Evolutionary conservation across 1,140 invertebrate species (phyloP), one percentile per base, ranked within the genome.

Genomic region (Planococcus citri): DNA sequence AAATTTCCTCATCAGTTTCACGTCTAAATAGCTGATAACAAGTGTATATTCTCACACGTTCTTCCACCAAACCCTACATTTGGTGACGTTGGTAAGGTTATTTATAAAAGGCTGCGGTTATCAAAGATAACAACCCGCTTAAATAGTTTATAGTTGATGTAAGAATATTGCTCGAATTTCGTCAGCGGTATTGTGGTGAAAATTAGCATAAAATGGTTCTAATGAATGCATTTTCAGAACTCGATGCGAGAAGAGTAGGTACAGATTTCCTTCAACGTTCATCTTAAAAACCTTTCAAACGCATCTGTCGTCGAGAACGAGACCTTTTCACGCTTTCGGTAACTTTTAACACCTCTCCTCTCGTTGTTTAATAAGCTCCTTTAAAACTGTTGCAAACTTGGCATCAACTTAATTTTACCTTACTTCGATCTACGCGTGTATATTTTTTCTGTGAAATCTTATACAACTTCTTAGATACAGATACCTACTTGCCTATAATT

Each of bases 231-330:
- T 51, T 51, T 51, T 51, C 12, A 20, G 17, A 51, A 51, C 41
- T 51, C 17, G 17, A 51, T 17, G 2, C 41, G 17, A 51, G 6
- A 51, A n/a, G n/a, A n/a, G n/a, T n/a, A n/a, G n/a, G 41, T 51
- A 9, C 41, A 51, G 41, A 51, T 20, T 51, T 51, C 41, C 41
- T 17, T 51, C 41, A 51, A 51, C n/a, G 12, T 51, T 51, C 17
- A 17, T 51, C 41, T 51, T 51, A 17, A 51, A 51, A 51, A 51
- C 60, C 21, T 64, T 64, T 64, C 60, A 64, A 64, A 64, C 60
- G 60, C 60, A 64, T 64, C 60, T 64, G 60, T 64, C 60, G 60
- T 64, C 60, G 60, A 25, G 60, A 64, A 24, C 60, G 60, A 25
- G 60, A 64, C 60, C 22, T 64, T 64, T 64, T 64, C 60, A 64